Percentiles rank a stretch among this genome's conserved stretches.
Evolutionary conservation across 2,113 vertebrate species (phyloP).

Genomic region (Bos indicus): DNA sequence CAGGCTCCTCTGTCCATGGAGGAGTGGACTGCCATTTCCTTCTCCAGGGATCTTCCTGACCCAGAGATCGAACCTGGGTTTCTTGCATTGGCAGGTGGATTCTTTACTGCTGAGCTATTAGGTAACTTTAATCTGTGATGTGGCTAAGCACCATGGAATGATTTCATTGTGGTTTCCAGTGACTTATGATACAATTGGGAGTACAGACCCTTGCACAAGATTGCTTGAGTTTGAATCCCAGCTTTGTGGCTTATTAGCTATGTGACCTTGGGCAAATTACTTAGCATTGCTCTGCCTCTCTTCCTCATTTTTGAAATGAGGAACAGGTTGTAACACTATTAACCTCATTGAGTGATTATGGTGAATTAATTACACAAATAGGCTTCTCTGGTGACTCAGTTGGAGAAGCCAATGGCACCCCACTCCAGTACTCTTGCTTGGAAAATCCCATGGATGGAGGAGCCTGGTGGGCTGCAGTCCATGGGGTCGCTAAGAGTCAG

Average conservation of each 20-base stretch:
- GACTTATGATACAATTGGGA: background rate
- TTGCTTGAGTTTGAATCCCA: background rate
- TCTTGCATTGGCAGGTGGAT: background rate
- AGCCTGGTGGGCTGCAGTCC: too few species aligned
- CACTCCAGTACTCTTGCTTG: too few species aligned
- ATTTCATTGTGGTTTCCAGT: background rate
- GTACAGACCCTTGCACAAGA: background rate
- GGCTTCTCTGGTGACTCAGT: background rate
- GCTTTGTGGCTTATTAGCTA: background rate
- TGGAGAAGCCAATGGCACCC: too few species aligned
- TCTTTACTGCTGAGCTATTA: background rate
- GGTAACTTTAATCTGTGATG: background rate
- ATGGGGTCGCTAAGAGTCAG: too few species aligned
- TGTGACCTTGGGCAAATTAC: background rate
- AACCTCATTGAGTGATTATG: background rate
- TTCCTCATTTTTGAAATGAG: background rate
- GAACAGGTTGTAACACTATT: background rate
- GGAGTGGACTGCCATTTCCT: background rate
- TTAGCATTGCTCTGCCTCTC: background rate
- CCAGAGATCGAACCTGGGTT: background rate
- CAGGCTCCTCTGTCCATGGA: background rate
- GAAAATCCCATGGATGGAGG: too few species aligned
- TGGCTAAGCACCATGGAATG: background rate
- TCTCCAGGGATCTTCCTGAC: background rate
- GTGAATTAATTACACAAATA: background rate